Evolutionary conservation across 2,113 vertebrate species (phyloP).

Genomic region (Drymodes brunneopygia): DNA sequence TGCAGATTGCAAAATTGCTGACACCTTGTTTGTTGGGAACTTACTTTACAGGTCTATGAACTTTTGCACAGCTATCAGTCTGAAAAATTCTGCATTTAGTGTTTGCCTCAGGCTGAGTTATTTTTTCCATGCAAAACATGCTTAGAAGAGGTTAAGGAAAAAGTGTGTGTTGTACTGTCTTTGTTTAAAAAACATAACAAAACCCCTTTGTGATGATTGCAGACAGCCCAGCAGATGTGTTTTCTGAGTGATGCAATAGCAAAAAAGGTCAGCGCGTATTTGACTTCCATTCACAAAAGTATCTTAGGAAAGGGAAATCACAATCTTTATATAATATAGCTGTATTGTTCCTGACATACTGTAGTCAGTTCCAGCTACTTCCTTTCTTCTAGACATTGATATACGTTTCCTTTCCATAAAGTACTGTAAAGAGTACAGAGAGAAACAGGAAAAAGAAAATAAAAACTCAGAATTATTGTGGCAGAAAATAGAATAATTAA

Average conservation of each 20-base stretch:
- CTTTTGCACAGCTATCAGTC: neutral
- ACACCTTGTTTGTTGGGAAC: neutral
- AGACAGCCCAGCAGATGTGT: slow-evolving; percentile 26
- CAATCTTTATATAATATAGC: neutral
- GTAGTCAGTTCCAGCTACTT: slow-evolving; percentile 19
- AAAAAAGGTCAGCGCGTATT: neutral
- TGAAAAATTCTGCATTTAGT: neutral
- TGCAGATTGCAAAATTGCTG: neutral
- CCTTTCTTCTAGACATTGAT: neutral
- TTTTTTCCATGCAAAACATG: neutral
- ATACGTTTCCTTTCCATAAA: slow-evolving; percentile 8
- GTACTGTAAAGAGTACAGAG: neutral
- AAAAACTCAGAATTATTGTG: neutral
- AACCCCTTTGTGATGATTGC: neutral
- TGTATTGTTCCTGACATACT: neutral
- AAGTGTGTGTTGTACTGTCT: neutral
- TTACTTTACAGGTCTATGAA: neutral
- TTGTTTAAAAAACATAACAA: neutral
- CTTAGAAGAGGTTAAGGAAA: neutral
- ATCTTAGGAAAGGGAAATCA: slow-evolving; percentile 35
- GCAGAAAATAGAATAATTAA: neutral
- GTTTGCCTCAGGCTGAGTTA: neutral
- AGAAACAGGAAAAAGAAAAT: neutral
- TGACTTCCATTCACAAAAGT: slow-evolving; percentile 38
- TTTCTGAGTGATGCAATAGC: slow-evolving; percentile 32